A percentile compares a stretch with the other conserved stretches of the same genome.
Conservation (phyloP, 2,113 vertebrate genomes). For the Percopsis transmontana region DNA sequence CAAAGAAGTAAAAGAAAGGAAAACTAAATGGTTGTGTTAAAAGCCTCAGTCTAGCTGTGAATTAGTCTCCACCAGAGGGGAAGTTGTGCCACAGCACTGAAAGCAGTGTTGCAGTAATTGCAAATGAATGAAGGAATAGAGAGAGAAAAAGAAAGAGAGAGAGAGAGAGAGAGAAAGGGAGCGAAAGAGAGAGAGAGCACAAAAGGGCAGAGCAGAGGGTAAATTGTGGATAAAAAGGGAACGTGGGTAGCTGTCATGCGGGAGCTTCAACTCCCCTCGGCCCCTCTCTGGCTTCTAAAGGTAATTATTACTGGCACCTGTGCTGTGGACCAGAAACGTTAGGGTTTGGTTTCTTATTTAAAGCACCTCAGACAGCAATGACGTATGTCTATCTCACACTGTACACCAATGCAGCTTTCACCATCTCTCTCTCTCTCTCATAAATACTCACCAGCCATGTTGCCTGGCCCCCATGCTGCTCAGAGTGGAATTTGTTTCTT, state of each 20-base stretch:
- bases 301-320: conserved; percentile 12
- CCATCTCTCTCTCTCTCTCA: not conserved
- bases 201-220: not conserved
- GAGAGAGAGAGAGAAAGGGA: conserved; percentile 1
- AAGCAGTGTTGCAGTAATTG: not conserved
- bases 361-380: not conserved
- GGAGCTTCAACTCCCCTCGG: not conserved
- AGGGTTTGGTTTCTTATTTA: conserved; percentile 9
- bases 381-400: not conserved
- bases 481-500: no score
- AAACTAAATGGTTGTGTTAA: no score
- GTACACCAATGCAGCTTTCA: not conserved
- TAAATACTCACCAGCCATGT: no score
- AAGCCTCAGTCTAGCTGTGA: no score
- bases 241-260: conserved; percentile 15
- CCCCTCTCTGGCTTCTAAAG: not conserved
- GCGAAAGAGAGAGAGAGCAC: conserved; percentile 1
- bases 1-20: no score
- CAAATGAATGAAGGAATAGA: not conserved
- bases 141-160: not conserved
- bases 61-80: not conserved
- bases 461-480: no score
- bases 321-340: not conserved
- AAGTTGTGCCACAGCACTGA: no score
- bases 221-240: not conserved